Evolutionary conservation across 2,797 vertebrate genomes (phyloP).

Genomic region (Phataginus tricuspis): DNA sequence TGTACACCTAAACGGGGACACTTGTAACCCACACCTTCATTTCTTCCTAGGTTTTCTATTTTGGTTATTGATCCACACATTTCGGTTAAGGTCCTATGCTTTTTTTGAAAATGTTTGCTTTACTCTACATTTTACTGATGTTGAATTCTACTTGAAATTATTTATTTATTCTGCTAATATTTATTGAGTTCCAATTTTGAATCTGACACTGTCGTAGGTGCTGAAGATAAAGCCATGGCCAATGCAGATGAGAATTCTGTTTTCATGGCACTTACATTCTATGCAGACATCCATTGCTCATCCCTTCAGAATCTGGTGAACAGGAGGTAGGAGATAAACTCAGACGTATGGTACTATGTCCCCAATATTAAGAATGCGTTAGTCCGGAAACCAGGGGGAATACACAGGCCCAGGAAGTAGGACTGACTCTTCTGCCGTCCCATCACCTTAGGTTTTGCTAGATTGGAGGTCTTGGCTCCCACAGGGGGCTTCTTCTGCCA

Average conservation of each 20-base stretch:
- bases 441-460: neutral
- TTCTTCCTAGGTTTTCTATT: neutral
- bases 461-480: neutral
- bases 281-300: neutral
- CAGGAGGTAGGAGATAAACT: neutral
- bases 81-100: neutral
- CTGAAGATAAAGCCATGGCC: neutral
- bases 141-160: neutral
- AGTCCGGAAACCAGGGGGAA: neutral
- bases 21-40: neutral
- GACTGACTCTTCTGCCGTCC: neutral
- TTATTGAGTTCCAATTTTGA: neutral
- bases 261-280: neutral
- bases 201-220: neutral
- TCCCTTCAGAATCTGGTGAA: neutral
- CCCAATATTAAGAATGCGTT: neutral
- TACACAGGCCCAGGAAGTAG: neutral
- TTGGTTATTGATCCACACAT: neutral
- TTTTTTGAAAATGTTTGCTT: neutral
- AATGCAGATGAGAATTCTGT: neutral
- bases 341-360: rapidly evolving
- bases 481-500: neutral
- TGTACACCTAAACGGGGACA: neutral
- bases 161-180: neutral
- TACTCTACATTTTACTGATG: neutral